phyloP scores from a whole-genome alignment of 2,797 vertebrate species.

The Adelosebastes latens region DNA sequence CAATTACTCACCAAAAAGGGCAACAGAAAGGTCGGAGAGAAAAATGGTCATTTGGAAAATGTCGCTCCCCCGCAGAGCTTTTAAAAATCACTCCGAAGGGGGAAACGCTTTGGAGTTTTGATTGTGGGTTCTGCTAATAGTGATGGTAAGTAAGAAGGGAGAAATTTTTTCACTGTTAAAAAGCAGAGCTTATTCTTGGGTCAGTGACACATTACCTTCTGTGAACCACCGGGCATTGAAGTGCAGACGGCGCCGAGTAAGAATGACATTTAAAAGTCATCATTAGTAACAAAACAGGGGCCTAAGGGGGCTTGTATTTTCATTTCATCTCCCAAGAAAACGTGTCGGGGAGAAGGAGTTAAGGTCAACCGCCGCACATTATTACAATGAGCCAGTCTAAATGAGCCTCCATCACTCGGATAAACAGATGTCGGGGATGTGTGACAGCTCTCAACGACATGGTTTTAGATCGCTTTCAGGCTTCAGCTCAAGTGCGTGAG shows the following conservation, averaged over 20 bases:
- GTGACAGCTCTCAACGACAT: slow-evolving; percentile 5
- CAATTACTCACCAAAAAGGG: slow-evolving; percentile 73
- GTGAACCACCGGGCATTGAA: slow-evolving; percentile 8
- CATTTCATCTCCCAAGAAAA: slow-evolving; percentile 60
- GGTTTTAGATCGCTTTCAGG: slow-evolving; percentile 21
- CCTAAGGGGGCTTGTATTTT: slow-evolving; percentile 45
- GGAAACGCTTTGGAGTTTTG: slow-evolving; percentile 25
- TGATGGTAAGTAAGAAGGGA: background rate
- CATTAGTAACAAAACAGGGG: slow-evolving; percentile 68
- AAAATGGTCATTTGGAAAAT: slow-evolving; percentile 75
- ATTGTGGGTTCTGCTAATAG: slow-evolving; percentile 29
- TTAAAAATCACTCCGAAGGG: slow-evolving; percentile 43
- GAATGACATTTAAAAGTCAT: slow-evolving; percentile 83
- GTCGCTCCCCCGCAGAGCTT: slow-evolving; percentile 64
- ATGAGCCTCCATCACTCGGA: slow-evolving; percentile 15
- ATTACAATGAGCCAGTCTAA: slow-evolving; percentile 36
- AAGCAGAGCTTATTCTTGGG: slow-evolving; percentile 23
- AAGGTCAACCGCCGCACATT: slow-evolving; percentile 48
- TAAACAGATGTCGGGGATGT: slow-evolving; percentile 25
- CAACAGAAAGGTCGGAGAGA: slow-evolving; percentile 71
- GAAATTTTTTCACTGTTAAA: slow-evolving; percentile 9
- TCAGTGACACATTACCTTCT: slow-evolving; percentile 30
- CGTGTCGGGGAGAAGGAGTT: slow-evolving; percentile 33
- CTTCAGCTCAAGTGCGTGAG: slow-evolving; percentile 8
- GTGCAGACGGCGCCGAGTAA: slow-evolving; percentile 44